phyloP scores from a whole-genome alignment of 2,113 vertebrate genomes.

The Corythornis madagascariensis region DNA sequence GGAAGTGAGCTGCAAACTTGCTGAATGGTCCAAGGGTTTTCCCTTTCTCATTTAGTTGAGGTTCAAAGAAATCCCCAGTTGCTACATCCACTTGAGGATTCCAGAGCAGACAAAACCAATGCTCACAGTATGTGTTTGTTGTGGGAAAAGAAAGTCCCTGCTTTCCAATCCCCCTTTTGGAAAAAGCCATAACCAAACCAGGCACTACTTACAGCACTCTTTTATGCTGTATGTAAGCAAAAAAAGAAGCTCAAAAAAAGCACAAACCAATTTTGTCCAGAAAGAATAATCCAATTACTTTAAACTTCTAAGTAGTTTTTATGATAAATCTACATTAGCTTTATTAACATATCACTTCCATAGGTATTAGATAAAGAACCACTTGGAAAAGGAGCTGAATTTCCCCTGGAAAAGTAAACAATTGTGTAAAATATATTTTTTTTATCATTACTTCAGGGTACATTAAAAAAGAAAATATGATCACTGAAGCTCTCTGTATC shows the following conservation, averaged over 20 bases:
- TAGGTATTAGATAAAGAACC: not conserved
- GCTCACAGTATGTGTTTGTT: not conserved
- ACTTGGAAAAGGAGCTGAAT: slow-evolving; percentile 52
- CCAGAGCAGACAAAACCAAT: not conserved
- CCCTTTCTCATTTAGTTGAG: not conserved
- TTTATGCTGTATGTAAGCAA: not conserved
- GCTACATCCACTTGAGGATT: not conserved
- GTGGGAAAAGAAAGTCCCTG: not conserved
- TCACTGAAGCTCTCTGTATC: not conserved
- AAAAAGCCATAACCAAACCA: not conserved
- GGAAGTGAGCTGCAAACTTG: not conserved
- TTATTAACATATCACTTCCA: not conserved
- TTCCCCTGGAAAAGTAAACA: slow-evolving; percentile 52
- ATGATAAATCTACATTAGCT: not conserved
- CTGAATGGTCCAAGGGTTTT: not conserved
- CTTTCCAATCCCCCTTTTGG: not conserved
- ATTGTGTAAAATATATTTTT: not conserved
- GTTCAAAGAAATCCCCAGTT: not conserved
- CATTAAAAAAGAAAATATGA: not conserved
- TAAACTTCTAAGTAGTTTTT: not conserved
- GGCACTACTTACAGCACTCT: not conserved
- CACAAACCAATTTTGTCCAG: slow-evolving; percentile 33
- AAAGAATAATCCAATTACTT: not conserved
- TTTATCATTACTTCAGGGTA: slow-evolving; percentile 2
- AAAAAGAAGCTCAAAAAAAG: not conserved